phyloP scores from a whole-genome alignment of 2,888 invertebrate genomes.

The Meta bourneti region DNA sequence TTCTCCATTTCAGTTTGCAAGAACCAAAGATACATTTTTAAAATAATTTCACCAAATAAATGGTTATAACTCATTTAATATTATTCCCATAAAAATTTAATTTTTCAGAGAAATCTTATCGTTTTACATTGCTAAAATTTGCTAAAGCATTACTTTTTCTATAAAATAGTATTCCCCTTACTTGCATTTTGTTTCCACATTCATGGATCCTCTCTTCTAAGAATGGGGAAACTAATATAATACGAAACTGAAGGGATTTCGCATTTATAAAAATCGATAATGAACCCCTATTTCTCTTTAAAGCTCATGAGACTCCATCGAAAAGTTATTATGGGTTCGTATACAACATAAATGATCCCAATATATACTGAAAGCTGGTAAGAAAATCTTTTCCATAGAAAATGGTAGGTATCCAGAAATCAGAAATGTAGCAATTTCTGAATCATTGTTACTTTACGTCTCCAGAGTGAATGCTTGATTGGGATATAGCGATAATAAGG shows the following conservation, averaged over 20 bases:
- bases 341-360: constrained; percentile 6
- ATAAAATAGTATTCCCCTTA: too few relatives aligned
- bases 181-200: not conserved
- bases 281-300: not conserved
- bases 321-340: not conserved
- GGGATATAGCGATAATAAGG: constrained; percentile 38
- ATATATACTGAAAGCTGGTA: not conserved
- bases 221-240: too few relatives aligned
- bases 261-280: not conserved
- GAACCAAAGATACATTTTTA: too few relatives aligned
- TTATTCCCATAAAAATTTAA: too few relatives aligned
- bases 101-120: too few relatives aligned
- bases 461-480: not conserved
- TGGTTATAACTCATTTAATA: too few relatives aligned
- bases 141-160: too few relatives aligned
- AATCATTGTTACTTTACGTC: not conserved
- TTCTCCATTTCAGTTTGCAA: too few relatives aligned
- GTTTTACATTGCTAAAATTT: too few relatives aligned
- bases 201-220: not conserved
- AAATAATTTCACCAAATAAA: too few relatives aligned
- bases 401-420: not conserved
- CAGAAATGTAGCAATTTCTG: not conserved
- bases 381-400: constrained; percentile 11
- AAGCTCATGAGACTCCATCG: not conserved
- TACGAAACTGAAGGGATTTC: too few relatives aligned